Conservation (phyloP, 2,113 vertebrate genomes). For the Calonectris borealis region DNA sequence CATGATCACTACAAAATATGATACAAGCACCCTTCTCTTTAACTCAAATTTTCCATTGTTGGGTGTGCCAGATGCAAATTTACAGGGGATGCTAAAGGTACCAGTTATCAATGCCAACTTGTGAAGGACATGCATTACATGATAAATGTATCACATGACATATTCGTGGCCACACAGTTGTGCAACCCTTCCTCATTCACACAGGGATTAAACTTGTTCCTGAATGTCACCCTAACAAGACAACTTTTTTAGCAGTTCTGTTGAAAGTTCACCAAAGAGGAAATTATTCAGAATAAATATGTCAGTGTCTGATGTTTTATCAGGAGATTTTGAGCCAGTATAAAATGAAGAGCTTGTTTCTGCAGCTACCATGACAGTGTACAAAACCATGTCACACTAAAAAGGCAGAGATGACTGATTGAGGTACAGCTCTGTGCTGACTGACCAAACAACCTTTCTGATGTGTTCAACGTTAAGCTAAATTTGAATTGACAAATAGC, state of each 20-base stretch:
- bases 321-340: not conserved
- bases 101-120: not conserved
- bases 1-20: not conserved
- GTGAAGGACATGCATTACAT: not conserved
- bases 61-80: not conserved
- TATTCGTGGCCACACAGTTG: not conserved
- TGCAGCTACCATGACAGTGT: not conserved
- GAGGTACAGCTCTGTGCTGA: not conserved
- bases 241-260: not conserved
- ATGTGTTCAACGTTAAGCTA: not conserved
- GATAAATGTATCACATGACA: not conserved
- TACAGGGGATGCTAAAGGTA: not conserved
- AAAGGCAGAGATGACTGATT: not conserved
- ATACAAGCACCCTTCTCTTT: not conserved
- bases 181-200: not conserved
- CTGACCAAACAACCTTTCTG: not conserved
- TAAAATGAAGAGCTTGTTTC: constrained; percentile 9
- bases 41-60: not conserved
- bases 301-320: not conserved
- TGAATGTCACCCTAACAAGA: not conserved
- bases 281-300: not conserved
- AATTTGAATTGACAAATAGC: not conserved
- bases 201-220: not conserved
- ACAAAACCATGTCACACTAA: not conserved
- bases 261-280: not conserved